These are phyloP conservation scores for Mustela nigripes DNA, from an alignment of 2,113 vertebrate species.

Conservation along the genomic window DNA sequence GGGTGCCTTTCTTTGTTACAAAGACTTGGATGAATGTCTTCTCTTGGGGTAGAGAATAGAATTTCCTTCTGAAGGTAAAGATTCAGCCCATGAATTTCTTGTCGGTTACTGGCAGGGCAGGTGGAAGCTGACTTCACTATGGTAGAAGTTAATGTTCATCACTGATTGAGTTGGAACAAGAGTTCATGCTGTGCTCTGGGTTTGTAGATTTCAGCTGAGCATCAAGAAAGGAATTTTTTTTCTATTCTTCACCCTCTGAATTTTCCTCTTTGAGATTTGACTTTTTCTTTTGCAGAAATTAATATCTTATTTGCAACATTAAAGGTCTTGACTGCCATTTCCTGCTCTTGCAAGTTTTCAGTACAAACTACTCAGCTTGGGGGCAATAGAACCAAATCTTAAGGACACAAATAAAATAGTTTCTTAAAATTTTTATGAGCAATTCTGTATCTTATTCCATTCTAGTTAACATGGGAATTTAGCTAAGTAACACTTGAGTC, in stretches of 20 bases:
- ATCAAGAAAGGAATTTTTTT: neutral
- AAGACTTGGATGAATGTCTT: neutral
- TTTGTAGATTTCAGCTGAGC: neutral
- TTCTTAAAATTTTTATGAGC: neutral
- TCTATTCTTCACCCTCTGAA: neutral
- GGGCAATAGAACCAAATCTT: neutral
- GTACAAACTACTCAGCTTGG: neutral
- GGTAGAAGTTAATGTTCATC: neutral
- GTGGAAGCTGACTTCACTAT: neutral
- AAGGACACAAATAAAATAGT: neutral
- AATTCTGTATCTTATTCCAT: neutral
- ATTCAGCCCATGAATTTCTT: neutral
- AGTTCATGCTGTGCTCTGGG: neutral
- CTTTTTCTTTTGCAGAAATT: neutral
- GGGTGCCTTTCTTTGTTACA: neutral
- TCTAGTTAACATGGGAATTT: neutral
- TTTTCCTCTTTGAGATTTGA: neutral
- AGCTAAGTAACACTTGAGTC: neutral
- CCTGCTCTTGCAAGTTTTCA: neutral
- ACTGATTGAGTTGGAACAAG: neutral
- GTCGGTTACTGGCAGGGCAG: neutral
- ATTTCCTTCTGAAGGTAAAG: neutral
- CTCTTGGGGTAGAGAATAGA: neutral
- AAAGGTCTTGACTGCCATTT: neutral
- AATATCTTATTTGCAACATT: neutral